Evolutionary conservation across 2,888 invertebrate species (phyloP).

Genomic region (Epsilonema sp.): DNA sequence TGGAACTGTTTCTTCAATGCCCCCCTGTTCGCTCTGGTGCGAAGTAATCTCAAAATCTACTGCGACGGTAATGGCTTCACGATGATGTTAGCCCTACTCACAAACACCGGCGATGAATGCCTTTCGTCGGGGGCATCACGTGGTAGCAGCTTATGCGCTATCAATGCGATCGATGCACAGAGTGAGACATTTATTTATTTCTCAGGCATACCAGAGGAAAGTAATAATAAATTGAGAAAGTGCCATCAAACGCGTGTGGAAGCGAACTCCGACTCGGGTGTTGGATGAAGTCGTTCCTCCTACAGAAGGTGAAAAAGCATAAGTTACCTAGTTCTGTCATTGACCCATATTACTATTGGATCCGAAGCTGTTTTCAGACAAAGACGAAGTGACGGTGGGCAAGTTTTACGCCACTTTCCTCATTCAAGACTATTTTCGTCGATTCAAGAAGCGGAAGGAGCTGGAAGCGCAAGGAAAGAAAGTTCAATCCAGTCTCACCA

Average conservation of each 20-base stretch:
- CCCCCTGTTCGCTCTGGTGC: slow-evolving; percentile 79
- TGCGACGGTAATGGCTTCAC: slow-evolving; percentile 60
- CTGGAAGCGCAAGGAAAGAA: slow-evolving; percentile 43
- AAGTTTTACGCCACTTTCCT: slow-evolving; percentile 96
- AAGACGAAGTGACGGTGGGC: slow-evolving; percentile 79
- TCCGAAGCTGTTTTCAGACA: slow-evolving; percentile 39
- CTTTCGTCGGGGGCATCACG: too few relatives aligned
- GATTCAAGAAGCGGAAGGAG: slow-evolving; percentile 66
- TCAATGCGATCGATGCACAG: too few relatives aligned
- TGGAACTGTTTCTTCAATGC: slow-evolving; percentile 90
- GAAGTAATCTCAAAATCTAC: slow-evolving; percentile 81
- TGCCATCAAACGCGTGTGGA: background rate
- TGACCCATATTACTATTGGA: background rate
- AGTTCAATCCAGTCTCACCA: background rate
- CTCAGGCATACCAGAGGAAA: slow-evolving; percentile 65
- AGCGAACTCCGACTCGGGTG: background rate
- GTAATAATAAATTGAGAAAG: slow-evolving; percentile 74
- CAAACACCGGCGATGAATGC: too few relatives aligned
- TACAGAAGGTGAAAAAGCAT: background rate
- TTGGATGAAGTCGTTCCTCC: background rate
- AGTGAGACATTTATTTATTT: too few relatives aligned
- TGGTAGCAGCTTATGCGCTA: too few relatives aligned
- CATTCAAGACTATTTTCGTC: slow-evolving; percentile 88
- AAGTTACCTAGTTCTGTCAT: too few relatives aligned
- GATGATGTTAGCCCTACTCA: too few relatives aligned